phyloP scores from a whole-genome alignment of 2,113 vertebrate species.

The Misgurnus mizolepis region DNA sequence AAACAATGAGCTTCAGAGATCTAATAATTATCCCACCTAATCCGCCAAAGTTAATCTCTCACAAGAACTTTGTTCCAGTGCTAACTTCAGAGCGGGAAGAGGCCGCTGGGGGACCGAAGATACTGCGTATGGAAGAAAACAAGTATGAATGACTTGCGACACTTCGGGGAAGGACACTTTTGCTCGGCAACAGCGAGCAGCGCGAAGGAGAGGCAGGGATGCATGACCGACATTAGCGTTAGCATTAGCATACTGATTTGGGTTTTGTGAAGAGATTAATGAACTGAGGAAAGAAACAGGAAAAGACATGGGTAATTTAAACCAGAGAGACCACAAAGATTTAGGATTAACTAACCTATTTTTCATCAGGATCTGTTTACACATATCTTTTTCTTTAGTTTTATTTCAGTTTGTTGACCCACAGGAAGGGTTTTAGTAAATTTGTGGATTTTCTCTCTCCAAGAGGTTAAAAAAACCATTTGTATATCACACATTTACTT shows the following conservation, averaged over 20 bases:
- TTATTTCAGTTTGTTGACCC: slow-evolving; percentile 16
- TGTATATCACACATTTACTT: too few relatives aligned
- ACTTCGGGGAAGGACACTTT: slow-evolving; percentile 49
- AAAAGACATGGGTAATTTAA: slow-evolving; percentile 58
- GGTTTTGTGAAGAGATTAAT: slow-evolving; percentile 62
- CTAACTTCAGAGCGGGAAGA: slow-evolving; percentile 73
- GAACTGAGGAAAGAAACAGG: slow-evolving; percentile 51
- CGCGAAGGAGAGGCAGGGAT: slow-evolving; percentile 54
- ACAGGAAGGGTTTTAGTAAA: too few relatives aligned
- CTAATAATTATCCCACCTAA: slow-evolving; percentile 84
- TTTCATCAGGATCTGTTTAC: background rate
- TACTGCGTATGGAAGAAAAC: slow-evolving; percentile 22
- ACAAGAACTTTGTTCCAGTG: slow-evolving; percentile 73
- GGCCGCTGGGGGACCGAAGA: slow-evolving; percentile 62
- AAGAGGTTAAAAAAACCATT: too few relatives aligned
- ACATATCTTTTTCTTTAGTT: slow-evolving; percentile 44
- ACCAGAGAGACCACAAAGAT: slow-evolving; percentile 46
- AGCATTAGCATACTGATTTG: slow-evolving; percentile 57
- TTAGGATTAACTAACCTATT: slow-evolving; percentile 54
- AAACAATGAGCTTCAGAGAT: slow-evolving; percentile 80
- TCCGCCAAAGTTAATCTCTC: slow-evolving; percentile 81
- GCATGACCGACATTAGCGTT: slow-evolving; percentile 65
- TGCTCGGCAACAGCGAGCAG: slow-evolving; percentile 53
- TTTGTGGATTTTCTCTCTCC: too few relatives aligned
- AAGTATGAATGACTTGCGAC: slow-evolving; percentile 45